Base-by-base conservation (phyloP, 2,113 vertebrate species). In the Symphodus melops region DNA sequence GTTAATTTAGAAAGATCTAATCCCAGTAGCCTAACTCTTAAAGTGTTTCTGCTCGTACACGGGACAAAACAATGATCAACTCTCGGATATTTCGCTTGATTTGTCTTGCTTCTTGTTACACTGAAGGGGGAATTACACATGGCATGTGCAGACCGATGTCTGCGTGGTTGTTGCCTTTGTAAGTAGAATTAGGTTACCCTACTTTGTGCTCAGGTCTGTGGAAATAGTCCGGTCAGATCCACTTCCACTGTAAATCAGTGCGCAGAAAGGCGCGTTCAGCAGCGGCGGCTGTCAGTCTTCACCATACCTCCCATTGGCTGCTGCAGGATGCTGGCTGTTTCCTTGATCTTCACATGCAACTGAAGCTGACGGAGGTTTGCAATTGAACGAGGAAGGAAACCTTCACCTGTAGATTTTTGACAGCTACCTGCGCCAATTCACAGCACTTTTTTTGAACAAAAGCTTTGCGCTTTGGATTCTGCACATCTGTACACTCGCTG, bases 341-440 rank as follows among this genome's bases (percentile, higher is more conserved):
- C 70, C 81, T 55, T 54, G 54, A 67, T 60, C 68, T 73, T 77
- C 79, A 85, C 28, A 82, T 64, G 81, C 81, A 75, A 64, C 76
- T 57, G 81, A 81, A 90, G 63, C 63, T 49, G 57, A 51, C 62
- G 68, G 77, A 81, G 86, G 25, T 72, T 81, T 49, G 61, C 61
- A 7, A 61, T 72, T 81, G 63, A 81, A 33, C 53, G n/a, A 53
- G 58, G 64, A 62, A 39, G 56, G 66, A 20, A 59, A 33, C 16
- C 76, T 81, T 91, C 87, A 93, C 89, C 89, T 91, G 88, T 91
- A 88, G 87, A 79, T 77, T 52, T 86, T 82, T 82, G 21, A 72
- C 23, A 63, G 13, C 57, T 52, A 28, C 63, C 60, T 39, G 56
- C 33, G 21, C 57, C n/a, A 51, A 51, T n/a, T 55, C 28, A 9